These are phyloP conservation scores for Threskiornis aethiopicus DNA, from an alignment of 2,797 vertebrate genomes.

Conservation along the genomic window DNA sequence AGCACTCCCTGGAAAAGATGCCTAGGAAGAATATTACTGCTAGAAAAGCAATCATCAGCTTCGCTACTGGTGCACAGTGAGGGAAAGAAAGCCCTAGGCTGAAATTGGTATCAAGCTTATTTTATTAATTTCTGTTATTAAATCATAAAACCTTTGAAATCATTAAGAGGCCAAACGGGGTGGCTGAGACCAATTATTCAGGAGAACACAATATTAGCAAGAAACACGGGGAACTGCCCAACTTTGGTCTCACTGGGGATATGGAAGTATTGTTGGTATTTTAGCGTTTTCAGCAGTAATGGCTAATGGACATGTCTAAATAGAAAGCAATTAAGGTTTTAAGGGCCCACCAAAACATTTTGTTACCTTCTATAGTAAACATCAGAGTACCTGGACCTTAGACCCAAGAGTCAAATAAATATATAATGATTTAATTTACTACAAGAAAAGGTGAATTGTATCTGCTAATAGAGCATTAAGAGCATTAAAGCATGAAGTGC, in stretches of 20 bases:
- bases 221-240: not conserved
- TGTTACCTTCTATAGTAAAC: not conserved
- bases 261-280: not conserved
- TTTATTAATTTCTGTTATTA: conserved; percentile 37
- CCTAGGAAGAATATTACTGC: not conserved
- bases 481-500: not conserved
- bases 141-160: not conserved
- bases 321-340: not conserved
- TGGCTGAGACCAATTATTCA: not conserved
- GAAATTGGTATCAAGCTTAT: not conserved
- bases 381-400: not conserved
- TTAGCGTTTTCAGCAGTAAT: not conserved
- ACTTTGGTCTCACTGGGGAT: not conserved
- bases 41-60: conserved; percentile 18
- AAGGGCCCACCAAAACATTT: not conserved
- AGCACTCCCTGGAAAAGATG: not conserved
- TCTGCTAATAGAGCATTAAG: not conserved
- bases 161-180: not conserved
- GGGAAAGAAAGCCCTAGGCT: not conserved
- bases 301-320: not conserved
- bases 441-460: not conserved
- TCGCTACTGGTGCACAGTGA: not conserved
- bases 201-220: not conserved
- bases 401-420: not conserved
- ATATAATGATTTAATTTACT: not conserved